Evolutionary conservation across 2,888 invertebrate species (phyloP).

Genomic region (Synergus umbraculus): DNA sequence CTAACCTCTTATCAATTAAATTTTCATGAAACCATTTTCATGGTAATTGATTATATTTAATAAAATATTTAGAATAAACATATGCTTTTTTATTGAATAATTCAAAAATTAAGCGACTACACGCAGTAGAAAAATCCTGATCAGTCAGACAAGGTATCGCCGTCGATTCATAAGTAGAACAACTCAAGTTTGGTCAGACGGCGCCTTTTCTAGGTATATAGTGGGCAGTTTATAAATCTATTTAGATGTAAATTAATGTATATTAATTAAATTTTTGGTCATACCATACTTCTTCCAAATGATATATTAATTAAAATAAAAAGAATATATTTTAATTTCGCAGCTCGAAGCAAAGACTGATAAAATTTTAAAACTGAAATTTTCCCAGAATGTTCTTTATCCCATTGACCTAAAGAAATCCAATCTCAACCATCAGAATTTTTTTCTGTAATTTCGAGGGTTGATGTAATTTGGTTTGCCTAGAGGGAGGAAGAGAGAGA

Average conservation of each 20-base stretch:
- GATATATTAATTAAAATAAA: too few species aligned
- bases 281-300: too few species aligned
- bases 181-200: background rate
- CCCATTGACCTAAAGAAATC: background rate
- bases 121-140: background rate
- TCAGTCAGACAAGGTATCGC: background rate
- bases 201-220: background rate
- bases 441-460: background rate
- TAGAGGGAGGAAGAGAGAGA: background rate
- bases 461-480: background rate
- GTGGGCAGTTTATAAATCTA: too few species aligned
- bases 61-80: background rate
- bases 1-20: background rate
- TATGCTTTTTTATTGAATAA: background rate
- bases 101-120: background rate
- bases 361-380: background rate
- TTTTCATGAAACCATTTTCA: background rate
- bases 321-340: too few species aligned
- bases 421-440: background rate
- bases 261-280: too few species aligned
- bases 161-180: background rate
- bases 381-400: too few species aligned
- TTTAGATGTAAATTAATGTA: too few species aligned
- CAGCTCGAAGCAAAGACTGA: too few species aligned
- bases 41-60: background rate